Percentiles rank a stretch among this genome's conserved stretches.
Conservation (phyloP, 1,140 invertebrate species). For the Cydia strobilella region DNA sequence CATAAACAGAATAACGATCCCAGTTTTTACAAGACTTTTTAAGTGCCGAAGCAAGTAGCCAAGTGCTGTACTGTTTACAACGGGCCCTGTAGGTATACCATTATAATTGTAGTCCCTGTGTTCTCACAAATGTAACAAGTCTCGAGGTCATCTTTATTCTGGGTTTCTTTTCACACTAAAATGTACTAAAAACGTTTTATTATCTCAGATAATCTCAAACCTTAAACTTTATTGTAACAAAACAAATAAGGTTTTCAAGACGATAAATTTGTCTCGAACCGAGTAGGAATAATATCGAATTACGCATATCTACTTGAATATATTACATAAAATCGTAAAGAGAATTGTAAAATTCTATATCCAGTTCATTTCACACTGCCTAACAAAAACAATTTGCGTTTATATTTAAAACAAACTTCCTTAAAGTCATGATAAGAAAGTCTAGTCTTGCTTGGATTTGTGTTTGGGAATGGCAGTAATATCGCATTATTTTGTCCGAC, state of each 20-base stretch:
- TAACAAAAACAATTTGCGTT: neutral
- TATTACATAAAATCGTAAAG: constrained; percentile 39
- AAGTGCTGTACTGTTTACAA: constrained; percentile 13
- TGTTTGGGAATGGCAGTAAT: neutral
- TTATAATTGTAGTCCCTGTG: neutral
- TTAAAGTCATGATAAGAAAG: neutral
- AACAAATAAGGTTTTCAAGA: constrained; percentile 9
- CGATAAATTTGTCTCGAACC: constrained; percentile 33
- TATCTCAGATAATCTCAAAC: constrained; percentile 24
- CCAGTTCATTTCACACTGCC: constrained; percentile 47
- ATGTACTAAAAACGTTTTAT: constrained; percentile 3
- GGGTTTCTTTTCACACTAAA: neutral
- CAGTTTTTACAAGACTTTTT: constrained; percentile 20
- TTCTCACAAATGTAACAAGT: neutral
- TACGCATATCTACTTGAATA: constrained; percentile 41
- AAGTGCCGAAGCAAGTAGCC: constrained; percentile 15
- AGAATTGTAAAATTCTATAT: constrained; percentile 57
- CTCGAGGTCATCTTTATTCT: neutral
- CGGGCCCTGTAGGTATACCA: neutral
- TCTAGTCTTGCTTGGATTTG: neutral
- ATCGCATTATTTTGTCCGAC: constrained; percentile 49
- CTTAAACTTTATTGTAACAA: constrained; percentile 20
- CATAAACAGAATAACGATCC: constrained; percentile 12
- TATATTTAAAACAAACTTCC: neutral
- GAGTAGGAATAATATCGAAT: constrained; percentile 45